phyloP scores from a whole-genome alignment of 1,140 invertebrate genomes.

The Calliopsis andreniformis region DNA sequence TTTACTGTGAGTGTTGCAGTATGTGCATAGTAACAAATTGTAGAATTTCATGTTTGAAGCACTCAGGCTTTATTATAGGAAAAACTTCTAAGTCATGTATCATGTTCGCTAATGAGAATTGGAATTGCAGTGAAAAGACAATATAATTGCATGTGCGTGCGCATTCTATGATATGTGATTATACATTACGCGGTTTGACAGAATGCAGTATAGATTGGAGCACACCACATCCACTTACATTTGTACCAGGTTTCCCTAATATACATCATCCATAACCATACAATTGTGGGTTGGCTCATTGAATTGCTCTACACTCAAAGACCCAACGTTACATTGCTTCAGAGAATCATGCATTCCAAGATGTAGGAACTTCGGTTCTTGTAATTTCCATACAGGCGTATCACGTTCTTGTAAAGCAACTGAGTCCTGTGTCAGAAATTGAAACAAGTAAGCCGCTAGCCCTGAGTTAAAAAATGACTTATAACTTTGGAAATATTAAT shows the following conservation, averaged over 20 bases:
- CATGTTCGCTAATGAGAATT: constrained; percentile 12
- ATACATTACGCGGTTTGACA: constrained; percentile 16
- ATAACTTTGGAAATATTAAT: too few species aligned
- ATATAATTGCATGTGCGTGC: neutral
- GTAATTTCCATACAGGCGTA: too few species aligned
- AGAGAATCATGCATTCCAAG: neutral
- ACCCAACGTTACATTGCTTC: neutral
- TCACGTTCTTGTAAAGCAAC: too few species aligned
- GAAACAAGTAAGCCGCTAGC: too few species aligned
- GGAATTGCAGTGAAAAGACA: constrained; percentile 13
- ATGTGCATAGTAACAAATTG: too few species aligned
- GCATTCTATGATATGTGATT: neutral
- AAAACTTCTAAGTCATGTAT: too few species aligned
- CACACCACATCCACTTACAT: constrained; percentile 12
- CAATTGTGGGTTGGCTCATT: neutral
- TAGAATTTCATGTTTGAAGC: too few species aligned
- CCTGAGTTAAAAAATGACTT: too few species aligned
- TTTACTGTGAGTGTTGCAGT: too few species aligned
- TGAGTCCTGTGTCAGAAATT: too few species aligned
- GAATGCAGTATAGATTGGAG: neutral
- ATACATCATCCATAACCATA: constrained; percentile 10
- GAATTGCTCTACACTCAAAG: neutral
- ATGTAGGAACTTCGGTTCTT: neutral
- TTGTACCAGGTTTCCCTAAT: constrained; percentile 17
- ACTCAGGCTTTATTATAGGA: too few species aligned